Evolutionary conservation across 2,797 vertebrate genomes (phyloP).

Genomic region (Sarcoramphus papa): DNA sequence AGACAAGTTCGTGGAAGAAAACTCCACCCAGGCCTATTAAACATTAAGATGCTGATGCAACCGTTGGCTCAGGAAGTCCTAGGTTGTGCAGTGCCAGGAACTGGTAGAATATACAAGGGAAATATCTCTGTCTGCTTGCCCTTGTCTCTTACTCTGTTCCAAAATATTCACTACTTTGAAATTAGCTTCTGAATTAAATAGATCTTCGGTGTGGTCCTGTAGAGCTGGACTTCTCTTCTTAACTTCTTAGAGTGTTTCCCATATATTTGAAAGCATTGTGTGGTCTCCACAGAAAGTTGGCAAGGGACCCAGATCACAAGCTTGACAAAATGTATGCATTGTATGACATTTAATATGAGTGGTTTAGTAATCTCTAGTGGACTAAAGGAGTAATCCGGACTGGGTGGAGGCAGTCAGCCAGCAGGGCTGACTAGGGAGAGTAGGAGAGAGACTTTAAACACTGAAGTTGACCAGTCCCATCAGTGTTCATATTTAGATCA

Average conservation of each 20-base stretch:
- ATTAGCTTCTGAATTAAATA: background rate
- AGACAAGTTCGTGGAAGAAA: background rate
- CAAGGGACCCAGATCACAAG: background rate
- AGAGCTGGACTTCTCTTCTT: background rate
- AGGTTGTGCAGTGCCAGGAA: background rate
- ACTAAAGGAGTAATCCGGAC: background rate
- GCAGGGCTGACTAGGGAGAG: background rate
- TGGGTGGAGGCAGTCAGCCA: background rate
- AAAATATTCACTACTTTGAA: background rate
- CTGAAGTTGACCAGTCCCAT: background rate
- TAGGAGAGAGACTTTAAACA: background rate
- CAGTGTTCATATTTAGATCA: background rate
- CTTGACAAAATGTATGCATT: background rate
- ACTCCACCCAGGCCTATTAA: constrained; percentile 5
- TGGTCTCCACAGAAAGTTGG: constrained; percentile 37
- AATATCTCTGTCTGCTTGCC: background rate
- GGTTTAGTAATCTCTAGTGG: constrained; percentile 4
- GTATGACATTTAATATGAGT: constrained; percentile 3
- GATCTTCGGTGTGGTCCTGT: background rate
- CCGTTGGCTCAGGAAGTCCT: background rate
- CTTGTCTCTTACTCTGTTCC: background rate
- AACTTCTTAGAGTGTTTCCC: background rate
- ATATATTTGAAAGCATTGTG: constrained; percentile 21
- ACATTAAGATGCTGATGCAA: background rate
- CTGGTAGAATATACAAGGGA: background rate